These are phyloP conservation scores for Thunnus thynnus DNA, from an alignment of 2,113 vertebrate species.

Conservation along the genomic window DNA sequence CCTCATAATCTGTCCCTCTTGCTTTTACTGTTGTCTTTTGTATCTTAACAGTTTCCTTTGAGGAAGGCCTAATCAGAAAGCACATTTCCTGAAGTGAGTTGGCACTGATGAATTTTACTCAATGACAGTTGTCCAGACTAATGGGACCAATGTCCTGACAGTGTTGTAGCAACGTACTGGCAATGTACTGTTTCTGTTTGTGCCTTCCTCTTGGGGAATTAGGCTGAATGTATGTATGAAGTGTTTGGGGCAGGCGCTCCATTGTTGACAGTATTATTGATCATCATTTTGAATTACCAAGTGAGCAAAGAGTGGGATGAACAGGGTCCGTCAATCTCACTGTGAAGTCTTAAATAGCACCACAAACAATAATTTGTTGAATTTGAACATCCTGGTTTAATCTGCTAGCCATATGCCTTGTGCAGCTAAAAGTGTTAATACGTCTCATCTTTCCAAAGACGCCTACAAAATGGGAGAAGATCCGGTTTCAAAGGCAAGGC, in stretches of 20 bases:
- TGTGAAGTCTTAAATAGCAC: conserved; percentile 77
- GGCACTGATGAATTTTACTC: conserved; percentile 72
- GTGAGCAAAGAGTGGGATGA: conserved; percentile 64
- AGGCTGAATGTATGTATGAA: conserved; percentile 87
- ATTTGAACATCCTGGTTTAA: conserved; percentile 45
- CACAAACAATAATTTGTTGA: conserved; percentile 55
- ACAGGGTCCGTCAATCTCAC: conserved; percentile 64
- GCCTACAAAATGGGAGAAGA: conserved; percentile 44
- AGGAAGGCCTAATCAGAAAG: conserved; percentile 79
- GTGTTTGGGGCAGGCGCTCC: conserved; percentile 81
- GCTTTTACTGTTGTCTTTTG: conserved; percentile 72
- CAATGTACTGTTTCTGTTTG: conserved; percentile 64
- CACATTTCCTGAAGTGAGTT: conserved; percentile 75
- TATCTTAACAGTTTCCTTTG: conserved; percentile 73
- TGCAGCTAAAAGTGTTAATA: conserved; percentile 40
- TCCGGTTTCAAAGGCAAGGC: conserved; percentile 57
- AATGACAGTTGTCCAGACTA: conserved; percentile 57
- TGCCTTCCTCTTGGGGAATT: conserved; percentile 66
- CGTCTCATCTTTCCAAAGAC: conserved; percentile 47
- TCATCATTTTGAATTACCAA: conserved; percentile 71
- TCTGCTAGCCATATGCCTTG: conserved; percentile 41
- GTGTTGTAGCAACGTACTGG: conserved; percentile 72
- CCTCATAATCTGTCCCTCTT: conserved; percentile 59
- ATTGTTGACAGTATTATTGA: conserved; percentile 86
- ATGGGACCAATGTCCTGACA: conserved; percentile 60